A percentile compares a stretch with the other conserved stretches of the same genome.
phyloP scores from a whole-genome alignment of 30 jellyfish, hydroid and myxozoan species.

The Phacellophora camtschatica region DNA sequence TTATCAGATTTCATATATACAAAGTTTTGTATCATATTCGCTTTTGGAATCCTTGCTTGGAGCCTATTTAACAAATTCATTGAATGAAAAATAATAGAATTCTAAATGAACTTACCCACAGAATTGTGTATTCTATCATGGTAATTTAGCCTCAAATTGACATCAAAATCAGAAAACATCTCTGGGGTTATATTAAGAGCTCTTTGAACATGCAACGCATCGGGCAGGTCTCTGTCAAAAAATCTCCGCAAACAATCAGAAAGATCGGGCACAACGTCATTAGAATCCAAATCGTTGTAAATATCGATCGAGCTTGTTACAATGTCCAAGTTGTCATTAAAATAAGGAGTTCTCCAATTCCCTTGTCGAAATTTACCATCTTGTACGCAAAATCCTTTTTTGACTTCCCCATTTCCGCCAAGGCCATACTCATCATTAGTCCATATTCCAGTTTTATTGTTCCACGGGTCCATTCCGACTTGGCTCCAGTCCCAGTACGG shows the following conservation, averaged over 20 bases:
- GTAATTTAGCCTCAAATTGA: constrained; percentile 73
- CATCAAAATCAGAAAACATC: constrained; percentile 69
- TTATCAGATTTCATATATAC: no score
- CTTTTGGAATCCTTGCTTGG: no score
- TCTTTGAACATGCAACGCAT: constrained; percentile 37
- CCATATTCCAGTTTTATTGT: constrained; percentile 66
- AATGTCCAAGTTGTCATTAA: constrained; percentile 83
- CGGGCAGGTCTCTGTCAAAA: constrained; percentile 64
- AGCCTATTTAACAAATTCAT: no score
- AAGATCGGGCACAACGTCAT: constrained; percentile 52
- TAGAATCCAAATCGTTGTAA: constrained; percentile 28
- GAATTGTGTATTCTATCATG: constrained; percentile 83
- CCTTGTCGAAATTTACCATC: constrained; percentile 73
- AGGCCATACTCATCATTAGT: constrained; percentile 54
- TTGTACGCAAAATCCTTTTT: constrained; percentile 82
- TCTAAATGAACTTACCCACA: constrained; percentile 38
- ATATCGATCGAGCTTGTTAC: constrained; percentile 64
- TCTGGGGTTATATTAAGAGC: constrained; percentile 56
- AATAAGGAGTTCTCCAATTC: constrained; percentile 85
- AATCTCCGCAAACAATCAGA: constrained; percentile 83
- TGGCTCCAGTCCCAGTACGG: constrained; percentile 96
- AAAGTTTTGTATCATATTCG: no score
- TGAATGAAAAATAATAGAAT: background rate
- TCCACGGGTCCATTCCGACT: constrained; percentile 81
- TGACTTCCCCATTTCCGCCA: constrained; percentile 72